Conservation (phyloP, 1,140 invertebrate genomes). For the Drosophila elegans region DNA sequence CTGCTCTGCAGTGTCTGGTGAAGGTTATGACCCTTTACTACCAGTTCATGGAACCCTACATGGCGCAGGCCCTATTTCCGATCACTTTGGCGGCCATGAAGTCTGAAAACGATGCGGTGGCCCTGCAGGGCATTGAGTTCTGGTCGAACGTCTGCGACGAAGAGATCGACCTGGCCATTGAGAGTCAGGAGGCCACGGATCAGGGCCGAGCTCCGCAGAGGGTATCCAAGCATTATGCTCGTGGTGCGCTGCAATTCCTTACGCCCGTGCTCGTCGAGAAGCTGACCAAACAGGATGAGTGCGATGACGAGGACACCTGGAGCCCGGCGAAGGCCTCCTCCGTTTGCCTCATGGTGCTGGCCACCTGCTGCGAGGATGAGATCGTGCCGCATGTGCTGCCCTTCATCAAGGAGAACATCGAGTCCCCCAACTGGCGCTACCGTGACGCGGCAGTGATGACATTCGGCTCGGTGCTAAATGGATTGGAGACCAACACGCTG, state of each 20-base stretch:
- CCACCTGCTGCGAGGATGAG: conserved; percentile 98
- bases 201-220: conserved; percentile 95
- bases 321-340: conserved; percentile 99
- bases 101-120: conserved; percentile 97
- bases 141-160: conserved; percentile 99
- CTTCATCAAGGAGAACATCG: conserved; percentile 98
- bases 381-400: conserved; percentile 98
- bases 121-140: conserved; percentile 99
- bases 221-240: conserved; percentile 96
- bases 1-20: conserved; percentile 98
- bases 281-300: conserved; percentile 96
- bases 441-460: conserved; percentile 99
- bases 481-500: conserved; percentile 93
- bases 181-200: conserved; percentile 96
- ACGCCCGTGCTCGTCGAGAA: conserved; percentile 97
- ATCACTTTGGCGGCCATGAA: conserved; percentile 99
- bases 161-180: conserved; percentile 98
- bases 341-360: conserved; percentile 99
- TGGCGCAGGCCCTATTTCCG: conserved; percentile 98
- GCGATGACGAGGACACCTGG: conserved; percentile 99
- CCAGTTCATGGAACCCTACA: conserved; percentile 99
- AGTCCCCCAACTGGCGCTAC: conserved; percentile 96
- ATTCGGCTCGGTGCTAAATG: conserved; percentile 98
- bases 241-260: conserved; percentile 97
- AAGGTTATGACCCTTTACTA: conserved; percentile 99